Evolutionary conservation across 2,888 invertebrate species (phyloP).

Genomic region (Himalopsyche anomala): DNA sequence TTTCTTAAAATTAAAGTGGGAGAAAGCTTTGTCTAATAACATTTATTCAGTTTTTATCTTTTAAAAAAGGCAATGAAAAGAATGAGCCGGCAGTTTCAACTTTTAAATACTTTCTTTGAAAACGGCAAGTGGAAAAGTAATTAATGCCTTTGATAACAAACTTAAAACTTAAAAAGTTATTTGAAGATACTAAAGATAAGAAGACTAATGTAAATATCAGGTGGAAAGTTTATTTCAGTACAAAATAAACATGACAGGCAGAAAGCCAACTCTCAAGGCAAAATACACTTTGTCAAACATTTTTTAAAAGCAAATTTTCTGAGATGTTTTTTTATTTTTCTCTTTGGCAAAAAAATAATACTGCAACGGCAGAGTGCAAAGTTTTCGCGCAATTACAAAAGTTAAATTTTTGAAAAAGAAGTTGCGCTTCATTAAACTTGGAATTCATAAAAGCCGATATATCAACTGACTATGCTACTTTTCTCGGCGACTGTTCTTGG

Average conservation of each 20-base stretch:
- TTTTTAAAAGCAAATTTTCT: slow-evolving; percentile 14
- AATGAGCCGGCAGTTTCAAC: slow-evolving; percentile 46
- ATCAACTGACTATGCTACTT: not conserved
- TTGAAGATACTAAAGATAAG: slow-evolving; percentile 37
- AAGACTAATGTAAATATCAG: slow-evolving; percentile 40
- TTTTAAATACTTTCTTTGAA: slow-evolving; percentile 46
- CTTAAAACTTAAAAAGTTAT: slow-evolving; percentile 41
- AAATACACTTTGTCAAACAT: slow-evolving; percentile 42
- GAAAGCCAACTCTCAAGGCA: slow-evolving; percentile 1
- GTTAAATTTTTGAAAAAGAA: slow-evolving; percentile 29
- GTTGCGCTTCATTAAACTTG: slow-evolving; percentile 23
- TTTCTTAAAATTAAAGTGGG: slow-evolving; percentile 34
- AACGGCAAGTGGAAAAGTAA: slow-evolving; percentile 50
- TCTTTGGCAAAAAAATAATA: slow-evolving; percentile 2
- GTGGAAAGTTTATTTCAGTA: slow-evolving; percentile 19
- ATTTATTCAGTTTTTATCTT: slow-evolving; percentile 47
- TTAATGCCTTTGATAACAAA: slow-evolving; percentile 50
- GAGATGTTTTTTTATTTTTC: slow-evolving; percentile 29
- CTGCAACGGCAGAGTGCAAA: slow-evolving; percentile 37
- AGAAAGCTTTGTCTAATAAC: slow-evolving; percentile 30
- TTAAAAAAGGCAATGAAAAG: slow-evolving; percentile 47
- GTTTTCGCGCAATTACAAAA: slow-evolving; percentile 37
- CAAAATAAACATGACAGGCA: slow-evolving; percentile 37
- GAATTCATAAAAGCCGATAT: slow-evolving; percentile 21
- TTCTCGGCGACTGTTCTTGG: slow-evolving; percentile 1